Percentiles rank a stretch among this genome's conserved stretches.
Evolutionary conservation across 2,113 vertebrate species (phyloP).

Genomic region (Eolophus roseicapilla): DNA sequence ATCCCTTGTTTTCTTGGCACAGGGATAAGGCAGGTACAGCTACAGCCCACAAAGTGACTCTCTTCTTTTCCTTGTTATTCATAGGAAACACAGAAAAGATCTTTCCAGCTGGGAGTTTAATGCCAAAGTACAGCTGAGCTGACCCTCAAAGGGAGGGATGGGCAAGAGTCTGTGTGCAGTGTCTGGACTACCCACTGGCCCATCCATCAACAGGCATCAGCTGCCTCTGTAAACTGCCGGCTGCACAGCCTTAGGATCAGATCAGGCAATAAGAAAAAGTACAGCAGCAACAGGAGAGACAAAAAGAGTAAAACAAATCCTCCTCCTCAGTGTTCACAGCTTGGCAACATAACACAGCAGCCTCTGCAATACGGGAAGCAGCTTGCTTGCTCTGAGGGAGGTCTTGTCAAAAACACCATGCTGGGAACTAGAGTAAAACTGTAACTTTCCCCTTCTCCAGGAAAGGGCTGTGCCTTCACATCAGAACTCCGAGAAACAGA

Average conservation of each 20-base stretch:
- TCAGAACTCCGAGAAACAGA: not conserved
- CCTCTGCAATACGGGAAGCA: fast-evolving
- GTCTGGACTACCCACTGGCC: fast-evolving
- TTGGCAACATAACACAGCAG: fast-evolving
- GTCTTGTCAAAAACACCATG: not conserved
- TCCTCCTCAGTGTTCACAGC: fast-evolving
- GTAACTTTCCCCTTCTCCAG: not conserved
- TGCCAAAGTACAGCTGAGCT: not conserved
- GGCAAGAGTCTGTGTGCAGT: fast-evolving
- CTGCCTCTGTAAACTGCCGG: fast-evolving
- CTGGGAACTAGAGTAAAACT: not conserved
- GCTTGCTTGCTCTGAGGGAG: not conserved
- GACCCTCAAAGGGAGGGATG: not conserved
- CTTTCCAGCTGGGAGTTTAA: not conserved
- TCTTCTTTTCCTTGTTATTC: not conserved
- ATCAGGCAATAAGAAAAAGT: not conserved
- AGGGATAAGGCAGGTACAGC: not conserved
- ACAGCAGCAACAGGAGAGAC: not conserved
- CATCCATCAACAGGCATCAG: not conserved
- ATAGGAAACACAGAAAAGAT: not conserved
- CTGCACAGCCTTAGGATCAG: not conserved
- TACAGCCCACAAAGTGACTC: not conserved
- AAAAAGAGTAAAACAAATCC: not conserved
- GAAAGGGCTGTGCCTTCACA: not conserved
- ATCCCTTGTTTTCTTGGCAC: fast-evolving